These are phyloP conservation scores for Fistularia commersonii DNA, from an alignment of 2,797 vertebrate species.

Conservation along the genomic window DNA sequence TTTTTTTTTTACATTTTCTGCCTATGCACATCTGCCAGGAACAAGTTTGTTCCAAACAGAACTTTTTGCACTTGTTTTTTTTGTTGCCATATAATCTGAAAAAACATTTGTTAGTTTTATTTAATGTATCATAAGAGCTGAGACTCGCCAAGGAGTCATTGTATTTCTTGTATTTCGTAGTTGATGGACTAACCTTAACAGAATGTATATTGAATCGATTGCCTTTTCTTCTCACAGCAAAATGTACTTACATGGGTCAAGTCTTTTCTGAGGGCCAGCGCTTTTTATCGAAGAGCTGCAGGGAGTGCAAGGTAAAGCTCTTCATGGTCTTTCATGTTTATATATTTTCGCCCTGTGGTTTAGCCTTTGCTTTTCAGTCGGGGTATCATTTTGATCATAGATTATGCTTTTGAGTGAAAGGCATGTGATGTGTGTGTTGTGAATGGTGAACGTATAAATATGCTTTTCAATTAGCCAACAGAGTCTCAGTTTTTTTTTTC, in stretches of 20 bases:
- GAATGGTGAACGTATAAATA: constrained; percentile 11
- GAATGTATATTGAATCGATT: background rate
- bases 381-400: constrained; percentile 5
- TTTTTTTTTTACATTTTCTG: constrained; percentile 24
- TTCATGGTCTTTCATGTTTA: background rate
- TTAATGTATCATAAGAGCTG: background rate
- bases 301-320: constrained; percentile 86
- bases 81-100: too few species aligned
- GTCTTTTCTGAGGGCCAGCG: constrained; percentile 87
- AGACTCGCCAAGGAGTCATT: background rate
- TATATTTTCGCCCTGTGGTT: background rate
- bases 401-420: background rate
- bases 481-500: constrained; percentile 39
- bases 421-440: background rate
- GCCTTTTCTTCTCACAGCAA: constrained; percentile 72
- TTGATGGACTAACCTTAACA: constrained; percentile 1
- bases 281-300: constrained; percentile 84
- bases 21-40: constrained; percentile 36
- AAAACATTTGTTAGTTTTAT: constrained; percentile 3
- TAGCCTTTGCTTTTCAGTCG: constrained; percentile 2
- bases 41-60: constrained; percentile 35
- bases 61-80: constrained; percentile 10
- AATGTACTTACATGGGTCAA: constrained; percentile 86
- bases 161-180: background rate
- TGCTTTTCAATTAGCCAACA: constrained; percentile 48